Evolutionary conservation across 2,113 vertebrate genomes (phyloP).

Genomic region (Campylomormyrus tamandua): DNA sequence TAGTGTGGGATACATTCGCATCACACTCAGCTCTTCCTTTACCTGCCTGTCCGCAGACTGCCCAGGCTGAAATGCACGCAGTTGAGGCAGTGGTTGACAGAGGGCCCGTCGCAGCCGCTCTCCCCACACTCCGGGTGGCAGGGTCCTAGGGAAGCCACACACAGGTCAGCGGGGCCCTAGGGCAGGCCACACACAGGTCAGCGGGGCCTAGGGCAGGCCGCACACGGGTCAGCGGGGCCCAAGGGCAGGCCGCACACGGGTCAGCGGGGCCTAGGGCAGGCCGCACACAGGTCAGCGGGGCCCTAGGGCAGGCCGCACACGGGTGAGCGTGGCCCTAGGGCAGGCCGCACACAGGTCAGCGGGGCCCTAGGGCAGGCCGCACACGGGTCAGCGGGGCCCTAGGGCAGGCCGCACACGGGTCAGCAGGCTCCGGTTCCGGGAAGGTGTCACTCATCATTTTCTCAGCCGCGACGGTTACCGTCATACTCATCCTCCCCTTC

Average conservation of each 20-base stretch:
- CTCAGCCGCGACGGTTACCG: slow-evolving; percentile 50
- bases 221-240: slow-evolving; percentile 28
- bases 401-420: slow-evolving; percentile 20
- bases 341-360: not conserved
- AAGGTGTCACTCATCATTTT: not conserved
- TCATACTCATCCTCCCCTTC: slow-evolving; percentile 64
- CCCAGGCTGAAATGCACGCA: slow-evolving; percentile 83
- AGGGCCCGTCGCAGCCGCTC: slow-evolving; percentile 78
- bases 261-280: slow-evolving; percentile 60
- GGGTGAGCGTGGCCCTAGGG: no score
- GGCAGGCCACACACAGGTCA: not conserved
- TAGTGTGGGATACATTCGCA: not conserved
- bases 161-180: no score
- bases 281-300: not conserved
- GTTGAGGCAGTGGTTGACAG: slow-evolving; percentile 75
- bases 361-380: not conserved
- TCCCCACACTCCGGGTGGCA: slow-evolving; percentile 79
- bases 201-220: no score
- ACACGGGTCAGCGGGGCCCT: slow-evolving; percentile 60
- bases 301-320: slow-evolving; percentile 57
- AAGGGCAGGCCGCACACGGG: slow-evolving; percentile 36
- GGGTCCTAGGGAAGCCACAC: slow-evolving; percentile 54
- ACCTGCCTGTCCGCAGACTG: slow-evolving; percentile 71
- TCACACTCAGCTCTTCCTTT: slow-evolving; percentile 13
- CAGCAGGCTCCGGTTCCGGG: not conserved